These are phyloP conservation scores for Dasypus novemcinctus DNA, from an alignment of 2,113 vertebrate genomes.

Conservation along the genomic window DNA sequence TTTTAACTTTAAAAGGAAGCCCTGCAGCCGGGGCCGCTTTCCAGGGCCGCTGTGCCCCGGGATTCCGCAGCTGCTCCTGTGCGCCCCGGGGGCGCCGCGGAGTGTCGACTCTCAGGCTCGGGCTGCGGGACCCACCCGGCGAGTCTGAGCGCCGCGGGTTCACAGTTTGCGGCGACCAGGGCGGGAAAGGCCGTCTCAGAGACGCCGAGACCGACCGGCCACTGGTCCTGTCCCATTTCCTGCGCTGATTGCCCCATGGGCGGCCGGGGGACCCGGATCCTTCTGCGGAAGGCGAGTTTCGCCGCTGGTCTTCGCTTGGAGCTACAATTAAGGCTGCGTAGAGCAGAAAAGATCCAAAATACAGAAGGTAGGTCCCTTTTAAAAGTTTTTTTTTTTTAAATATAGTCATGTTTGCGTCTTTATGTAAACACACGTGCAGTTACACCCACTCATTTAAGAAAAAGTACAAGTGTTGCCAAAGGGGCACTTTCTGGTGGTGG, in stretches of 20 bases:
- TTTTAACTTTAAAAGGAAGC: not conserved
- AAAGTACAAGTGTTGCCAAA: not conserved
- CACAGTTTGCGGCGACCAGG: accelerated
- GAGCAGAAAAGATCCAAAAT: not conserved
- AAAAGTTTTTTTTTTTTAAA: accelerated
- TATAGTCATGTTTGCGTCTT: not conserved
- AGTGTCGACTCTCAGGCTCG: accelerated
- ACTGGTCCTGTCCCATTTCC: accelerated
- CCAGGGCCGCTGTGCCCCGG: accelerated
- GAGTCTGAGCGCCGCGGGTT: accelerated
- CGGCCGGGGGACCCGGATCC: accelerated
- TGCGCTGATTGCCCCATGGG: not conserved
- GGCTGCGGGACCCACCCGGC: accelerated
- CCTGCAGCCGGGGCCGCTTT: not conserved
- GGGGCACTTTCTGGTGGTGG: not conserved
- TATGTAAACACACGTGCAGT: not conserved
- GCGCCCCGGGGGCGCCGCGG: accelerated
- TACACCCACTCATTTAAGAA: not conserved
- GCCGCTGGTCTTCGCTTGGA: accelerated
- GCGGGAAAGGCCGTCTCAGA: not conserved
- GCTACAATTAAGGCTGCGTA: accelerated
- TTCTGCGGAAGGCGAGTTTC: not conserved
- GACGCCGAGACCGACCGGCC: not conserved
- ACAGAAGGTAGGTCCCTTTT: not conserved
- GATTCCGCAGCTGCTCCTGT: not conserved